phyloP scores from a whole-genome alignment of 2,888 invertebrate genomes.

The Diaprepes abbreviatus region DNA sequence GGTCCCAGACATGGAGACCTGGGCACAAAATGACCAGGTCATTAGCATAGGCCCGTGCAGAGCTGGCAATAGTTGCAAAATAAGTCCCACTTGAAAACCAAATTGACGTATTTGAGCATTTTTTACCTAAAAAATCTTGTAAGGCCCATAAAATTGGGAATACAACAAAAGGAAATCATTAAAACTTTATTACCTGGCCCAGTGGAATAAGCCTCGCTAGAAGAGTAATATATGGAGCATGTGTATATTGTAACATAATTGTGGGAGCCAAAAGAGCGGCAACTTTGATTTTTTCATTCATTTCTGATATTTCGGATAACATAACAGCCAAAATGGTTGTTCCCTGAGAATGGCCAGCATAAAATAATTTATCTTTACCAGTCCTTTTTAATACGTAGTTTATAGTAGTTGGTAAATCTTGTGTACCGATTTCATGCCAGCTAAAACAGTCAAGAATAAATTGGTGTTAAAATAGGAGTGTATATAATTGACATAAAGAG shows the following conservation, averaged over 20 bases:
- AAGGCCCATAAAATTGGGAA: too few species aligned
- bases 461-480: too few species aligned
- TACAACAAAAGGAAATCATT: too few species aligned
- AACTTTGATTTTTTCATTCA: conserved; percentile 73
- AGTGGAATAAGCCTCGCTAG: conserved; percentile 3
- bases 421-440: conserved; percentile 85
- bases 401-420: conserved; percentile 85
- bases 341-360: conserved; percentile 86
- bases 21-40: too few species aligned
- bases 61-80: too few species aligned
- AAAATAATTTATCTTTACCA: conserved; percentile 74
- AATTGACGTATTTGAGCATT: too few species aligned
- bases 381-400: conserved; percentile 76
- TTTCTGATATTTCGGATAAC: conserved; percentile 74
- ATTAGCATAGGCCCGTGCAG: too few species aligned
- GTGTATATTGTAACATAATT: conserved; percentile 22
- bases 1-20: too few species aligned
- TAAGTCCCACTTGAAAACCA: too few species aligned
- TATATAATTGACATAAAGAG: too few species aligned
- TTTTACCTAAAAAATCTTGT: too few species aligned
- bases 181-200: conserved; percentile 31
- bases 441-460: too few species aligned
- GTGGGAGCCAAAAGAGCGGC: conserved; percentile 31
- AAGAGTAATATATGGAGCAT: background rate
- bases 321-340: conserved; percentile 77